phyloP scores from a whole-genome alignment of 2,888 invertebrate genomes.

The Gisinianus flammeolus region DNA sequence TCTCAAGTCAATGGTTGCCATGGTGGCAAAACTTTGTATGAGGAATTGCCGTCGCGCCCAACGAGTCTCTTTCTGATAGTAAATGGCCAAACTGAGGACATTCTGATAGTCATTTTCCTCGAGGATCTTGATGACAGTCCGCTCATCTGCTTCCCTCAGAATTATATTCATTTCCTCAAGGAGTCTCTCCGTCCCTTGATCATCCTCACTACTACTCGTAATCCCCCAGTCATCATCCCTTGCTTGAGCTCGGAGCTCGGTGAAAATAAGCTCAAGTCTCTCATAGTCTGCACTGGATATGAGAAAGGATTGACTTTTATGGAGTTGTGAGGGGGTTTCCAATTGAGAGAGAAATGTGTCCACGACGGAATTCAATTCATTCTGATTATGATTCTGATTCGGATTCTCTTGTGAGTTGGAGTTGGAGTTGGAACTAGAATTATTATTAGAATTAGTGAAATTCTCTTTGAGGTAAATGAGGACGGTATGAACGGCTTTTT shows the following conservation, averaged over 20 bases:
- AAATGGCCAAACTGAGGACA: slow-evolving; percentile 83
- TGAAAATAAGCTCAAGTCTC: slow-evolving; percentile 9
- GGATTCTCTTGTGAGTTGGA: not conserved
- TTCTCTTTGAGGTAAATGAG: slow-evolving; percentile 62
- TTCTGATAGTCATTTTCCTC: slow-evolving; percentile 82
- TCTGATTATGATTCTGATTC: not conserved
- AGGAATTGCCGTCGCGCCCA: slow-evolving; percentile 84
- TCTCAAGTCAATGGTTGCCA: slow-evolving; percentile 83
- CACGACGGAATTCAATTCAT: not conserved
- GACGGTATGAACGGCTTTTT: slow-evolving; percentile 81
- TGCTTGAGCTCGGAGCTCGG: slow-evolving; percentile 7
- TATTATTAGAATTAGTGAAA: not conserved
- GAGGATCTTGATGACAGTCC: slow-evolving; percentile 82
- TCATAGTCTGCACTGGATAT: slow-evolving; percentile 21
- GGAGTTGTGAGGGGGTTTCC: not conserved
- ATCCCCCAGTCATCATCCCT: slow-evolving; percentile 30
- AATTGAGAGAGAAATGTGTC: slow-evolving; percentile 1
- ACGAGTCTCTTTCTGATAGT: slow-evolving; percentile 94
- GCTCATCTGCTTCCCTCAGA: slow-evolving; percentile 73
- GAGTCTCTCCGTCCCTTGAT: not conserved
- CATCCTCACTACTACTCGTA: not conserved
- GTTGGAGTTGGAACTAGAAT: not conserved
- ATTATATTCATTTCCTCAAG: slow-evolving; percentile 21
- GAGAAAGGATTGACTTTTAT: slow-evolving; percentile 21
- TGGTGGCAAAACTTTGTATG: slow-evolving; percentile 83